Base-by-base conservation (phyloP, 1,140 invertebrate genomes). In the Achatina immaculata region DNA sequence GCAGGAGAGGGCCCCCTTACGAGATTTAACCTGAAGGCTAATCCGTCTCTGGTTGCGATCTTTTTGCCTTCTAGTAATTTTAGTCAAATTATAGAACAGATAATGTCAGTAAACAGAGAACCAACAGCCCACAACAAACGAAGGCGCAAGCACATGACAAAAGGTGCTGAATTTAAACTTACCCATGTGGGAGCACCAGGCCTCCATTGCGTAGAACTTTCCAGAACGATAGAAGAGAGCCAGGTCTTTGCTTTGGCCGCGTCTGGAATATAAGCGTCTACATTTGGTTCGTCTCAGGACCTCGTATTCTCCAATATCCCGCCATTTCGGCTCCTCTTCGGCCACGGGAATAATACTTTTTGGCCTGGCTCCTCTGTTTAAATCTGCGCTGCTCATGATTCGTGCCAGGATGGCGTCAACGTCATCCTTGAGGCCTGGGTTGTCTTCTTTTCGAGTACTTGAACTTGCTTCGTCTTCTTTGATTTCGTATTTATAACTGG, bases 161-260 rank as follows among this genome's bases (percentile, higher is more conserved):
- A n/a, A n/a, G n/a, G n/a, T n/a, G n/a, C n/a, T n/a, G n/a, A n/a
- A n/a, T n/a, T n/a, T n/a, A n/a, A 21, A 58, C 68, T 81, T 58
- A 80, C 78, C 78, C 81, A 73, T 82, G 36, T 80, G 77, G 40
- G 66, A 79, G 43, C 76, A 83, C 78, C 82, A 80, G 38, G 72
- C 78, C 21, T 43, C 78, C 65, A 76, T 75, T 9, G 72, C 78
- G 38, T 76, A 80, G 36, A 80, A 77, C 28, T 55, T 80, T 34
- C 78, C 78, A 38, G 58, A 19, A 0, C 45, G 21, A 28, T 40
- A 75, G 42, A 83, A 79, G 21, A 80, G 45, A 2, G 62, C 78
- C 51, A 83, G 40, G 55, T 76, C 75, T 38, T 82, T 80, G 51
- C 43, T 45, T 11, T 48, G 58, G 0, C 79, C 79, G 0, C 40